These are phyloP conservation scores for Pipistrellus pipistrellus DNA, from an alignment of 2,797 vertebrate species.

Conservation along the genomic window DNA sequence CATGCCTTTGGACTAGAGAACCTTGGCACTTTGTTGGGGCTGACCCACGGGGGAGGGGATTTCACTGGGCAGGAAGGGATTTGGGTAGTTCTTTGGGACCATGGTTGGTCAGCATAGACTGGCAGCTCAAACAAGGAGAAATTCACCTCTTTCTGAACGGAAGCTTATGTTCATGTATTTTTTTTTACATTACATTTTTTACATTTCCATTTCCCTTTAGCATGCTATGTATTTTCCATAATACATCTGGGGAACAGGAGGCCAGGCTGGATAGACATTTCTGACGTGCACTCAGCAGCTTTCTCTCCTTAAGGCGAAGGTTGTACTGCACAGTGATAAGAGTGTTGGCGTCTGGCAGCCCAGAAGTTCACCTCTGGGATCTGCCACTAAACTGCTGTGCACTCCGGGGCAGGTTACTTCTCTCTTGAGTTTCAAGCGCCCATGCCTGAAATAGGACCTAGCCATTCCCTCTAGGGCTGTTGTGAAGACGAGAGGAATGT, in stretches of 20 bases:
- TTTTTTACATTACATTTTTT: background rate
- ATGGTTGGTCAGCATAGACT: background rate
- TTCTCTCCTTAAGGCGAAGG: background rate
- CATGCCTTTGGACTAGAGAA: background rate
- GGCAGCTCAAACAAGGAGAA: background rate
- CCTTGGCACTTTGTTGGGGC: background rate
- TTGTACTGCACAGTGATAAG: background rate
- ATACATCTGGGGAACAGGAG: background rate
- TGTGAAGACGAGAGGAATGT: constrained; percentile 24
- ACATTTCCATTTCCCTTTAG: background rate
- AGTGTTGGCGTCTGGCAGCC: rapidly evolving
- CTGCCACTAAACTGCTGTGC: background rate
- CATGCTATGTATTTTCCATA: background rate
- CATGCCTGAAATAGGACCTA: background rate
- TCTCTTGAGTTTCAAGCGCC: background rate
- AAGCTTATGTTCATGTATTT: background rate
- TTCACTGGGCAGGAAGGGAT: background rate
- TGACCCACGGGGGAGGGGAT: background rate
- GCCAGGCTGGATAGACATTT: background rate
- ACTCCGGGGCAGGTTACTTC: background rate
- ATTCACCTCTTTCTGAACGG: background rate
- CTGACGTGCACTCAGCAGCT: background rate
- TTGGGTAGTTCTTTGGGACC: background rate
- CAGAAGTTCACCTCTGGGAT: background rate
- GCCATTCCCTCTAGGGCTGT: background rate